Percentiles rank a stretch among this genome's conserved stretches.
Evolutionary conservation across 2,888 invertebrate genomes (phyloP).

Genomic region (Eupithecia centaureata): DNA sequence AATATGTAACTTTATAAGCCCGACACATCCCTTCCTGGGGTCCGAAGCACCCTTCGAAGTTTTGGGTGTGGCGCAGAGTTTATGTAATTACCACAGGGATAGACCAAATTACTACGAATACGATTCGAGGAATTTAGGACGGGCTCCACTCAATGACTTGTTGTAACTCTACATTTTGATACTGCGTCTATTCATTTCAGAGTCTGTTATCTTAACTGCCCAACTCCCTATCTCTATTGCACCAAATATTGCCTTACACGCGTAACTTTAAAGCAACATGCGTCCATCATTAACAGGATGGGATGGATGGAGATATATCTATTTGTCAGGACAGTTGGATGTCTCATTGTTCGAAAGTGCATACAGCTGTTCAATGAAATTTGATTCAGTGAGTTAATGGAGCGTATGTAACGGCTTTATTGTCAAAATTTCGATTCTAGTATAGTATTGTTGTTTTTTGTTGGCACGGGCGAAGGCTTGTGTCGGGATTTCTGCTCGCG

Average conservation of each 20-base stretch:
- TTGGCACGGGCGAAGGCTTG: conserved; percentile 50
- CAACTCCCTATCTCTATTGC: conserved; percentile 24
- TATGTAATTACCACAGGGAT: conserved; percentile 52
- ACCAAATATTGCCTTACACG: conserved; percentile 24
- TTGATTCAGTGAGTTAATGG: conserved; percentile 75
- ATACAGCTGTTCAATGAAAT: conserved; percentile 77
- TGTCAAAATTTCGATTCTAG: conserved; percentile 55
- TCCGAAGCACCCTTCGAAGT: conserved; percentile 35
- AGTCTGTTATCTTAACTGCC: conserved; percentile 27
- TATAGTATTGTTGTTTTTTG: conserved; percentile 52
- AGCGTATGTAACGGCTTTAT: conserved; percentile 64
- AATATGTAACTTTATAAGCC: conserved; percentile 48
- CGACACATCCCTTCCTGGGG: conserved; percentile 39
- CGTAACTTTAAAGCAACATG: conserved; percentile 31
- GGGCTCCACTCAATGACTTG: conserved; percentile 28
- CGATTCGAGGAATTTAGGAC: conserved; percentile 52
- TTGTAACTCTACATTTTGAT: conserved; percentile 31
- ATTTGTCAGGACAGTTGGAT: conserved; percentile 56
- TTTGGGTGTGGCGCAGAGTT: conserved; percentile 36
- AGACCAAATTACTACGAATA: conserved; percentile 55
- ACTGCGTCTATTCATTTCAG: conserved; percentile 24
- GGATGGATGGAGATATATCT: conserved; percentile 53
- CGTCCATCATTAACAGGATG: conserved; percentile 41
- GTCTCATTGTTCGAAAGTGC: conserved; percentile 60
- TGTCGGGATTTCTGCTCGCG: conserved; percentile 47